A percentile compares a stretch with the other conserved stretches of the same genome.
Evolutionary conservation across 2,888 invertebrate species (phyloP).

Genomic region (Hydrotaea diabolus): DNA sequence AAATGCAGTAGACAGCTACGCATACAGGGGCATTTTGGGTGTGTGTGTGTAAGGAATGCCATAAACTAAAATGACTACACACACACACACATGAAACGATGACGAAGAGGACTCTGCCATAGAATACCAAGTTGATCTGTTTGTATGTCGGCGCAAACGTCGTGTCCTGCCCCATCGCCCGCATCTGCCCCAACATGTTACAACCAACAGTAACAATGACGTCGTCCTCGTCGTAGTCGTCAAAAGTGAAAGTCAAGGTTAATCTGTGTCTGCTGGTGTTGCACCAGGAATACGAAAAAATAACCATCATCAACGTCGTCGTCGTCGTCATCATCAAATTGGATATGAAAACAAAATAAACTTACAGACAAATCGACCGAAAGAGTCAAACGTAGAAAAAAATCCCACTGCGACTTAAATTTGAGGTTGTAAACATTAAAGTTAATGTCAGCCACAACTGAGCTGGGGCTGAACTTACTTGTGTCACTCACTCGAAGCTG

Average conservation of each 20-base stretch:
- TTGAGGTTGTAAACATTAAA: slow-evolving; percentile 73
- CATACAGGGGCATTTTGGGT: background rate
- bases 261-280: slow-evolving; percentile 75
- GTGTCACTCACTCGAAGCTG: background rate
- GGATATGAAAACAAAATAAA: slow-evolving; percentile 28
- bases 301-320: slow-evolving; percentile 56
- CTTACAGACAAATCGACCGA: slow-evolving; percentile 19
- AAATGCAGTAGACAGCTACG: slow-evolving; percentile 44
- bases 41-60: slow-evolving; percentile 23
- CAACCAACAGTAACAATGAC: slow-evolving; percentile 26
- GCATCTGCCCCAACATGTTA: background rate
- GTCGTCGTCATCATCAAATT: background rate
- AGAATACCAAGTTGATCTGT: slow-evolving; percentile 53
- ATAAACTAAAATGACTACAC: slow-evolving; percentile 43
- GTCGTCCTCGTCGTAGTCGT: slow-evolving; percentile 55
- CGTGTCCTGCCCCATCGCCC: slow-evolving; percentile 5
- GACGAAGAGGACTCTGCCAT: slow-evolving; percentile 55
- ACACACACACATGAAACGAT: slow-evolving; percentile 27
- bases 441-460: slow-evolving; percentile 67
- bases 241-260: slow-evolving; percentile 81
- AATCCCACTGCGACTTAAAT: slow-evolving; percentile 49
- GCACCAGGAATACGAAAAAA: slow-evolving; percentile 62
- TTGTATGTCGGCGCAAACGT: too few species aligned
- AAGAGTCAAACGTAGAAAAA: background rate
- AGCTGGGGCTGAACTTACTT: slow-evolving; percentile 39